Evolutionary conservation across 2,888 invertebrate genomes (phyloP), one percentile per base, ranked within the genome.

Genomic region (Graphium colonna): DNA sequence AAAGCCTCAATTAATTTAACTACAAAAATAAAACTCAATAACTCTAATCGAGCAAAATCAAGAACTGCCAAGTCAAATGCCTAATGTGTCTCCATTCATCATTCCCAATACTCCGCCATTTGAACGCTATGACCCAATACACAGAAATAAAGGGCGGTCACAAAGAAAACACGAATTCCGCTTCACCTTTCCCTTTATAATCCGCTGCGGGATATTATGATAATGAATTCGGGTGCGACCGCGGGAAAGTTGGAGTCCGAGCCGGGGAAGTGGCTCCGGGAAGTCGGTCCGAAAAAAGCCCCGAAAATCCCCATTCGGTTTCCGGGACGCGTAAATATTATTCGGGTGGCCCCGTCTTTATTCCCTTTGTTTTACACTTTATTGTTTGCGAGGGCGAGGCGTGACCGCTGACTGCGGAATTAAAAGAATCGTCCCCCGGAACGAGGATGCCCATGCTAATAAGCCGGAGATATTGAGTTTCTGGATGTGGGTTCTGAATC

Each of bases 251-350:
- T 75, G 69, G 75, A 69, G 75, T 76, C 79, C 74, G 74, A 75
- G 80, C 2, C 10, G n/a, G 12, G n/a, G 83, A 82, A 78, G 82
- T 75, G 74, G 71, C 70, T 77, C 74, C 72, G 64, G 13, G 79
- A 66, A 60, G 65, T 68, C 61, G 58, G 52, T 55, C 59, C 57
- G 59, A 67, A 69, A 81, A 82, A 79, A 71, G 74, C 9, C 70
- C 76, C 77, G 66, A 75, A 81, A 86, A 80, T 74, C 71, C 74
- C 70, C 74, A 75, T 76, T 77, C 75, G 73, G 77, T 73, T 82
- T 84, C 86, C 85, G 79, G 72, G 72, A 65, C 70, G 75, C 75
- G 79, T 79, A 80, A 85, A 87, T 81, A 85, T 84, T 83, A 87
- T 85, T 80, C 80, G 73, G 77, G 75, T 21, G 13, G 69, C 55